phyloP scores from a whole-genome alignment of 2,888 invertebrate species.

The Erebia epiphron region DNA sequence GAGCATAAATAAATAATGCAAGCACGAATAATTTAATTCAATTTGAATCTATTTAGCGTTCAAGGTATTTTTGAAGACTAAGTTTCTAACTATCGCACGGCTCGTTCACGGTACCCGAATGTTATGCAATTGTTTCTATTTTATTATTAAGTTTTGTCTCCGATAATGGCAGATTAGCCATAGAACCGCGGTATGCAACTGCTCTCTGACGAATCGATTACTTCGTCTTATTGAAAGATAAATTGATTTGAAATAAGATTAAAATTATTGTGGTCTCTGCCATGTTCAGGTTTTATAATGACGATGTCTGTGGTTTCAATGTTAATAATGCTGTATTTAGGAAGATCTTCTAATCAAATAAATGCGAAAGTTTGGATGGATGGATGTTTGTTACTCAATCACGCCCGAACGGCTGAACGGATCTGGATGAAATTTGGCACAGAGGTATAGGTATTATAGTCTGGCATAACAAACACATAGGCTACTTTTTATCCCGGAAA shows the following conservation, averaged over 20 bases:
- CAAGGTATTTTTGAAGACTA: conserved; percentile 33
- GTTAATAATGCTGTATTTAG: neutral
- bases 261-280: conserved; percentile 19
- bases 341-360: neutral
- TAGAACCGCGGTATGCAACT: conserved; percentile 35
- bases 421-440: too few relatives aligned
- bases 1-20: conserved; percentile 12
- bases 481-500: too few relatives aligned
- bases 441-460: too few relatives aligned
- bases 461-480: too few relatives aligned
- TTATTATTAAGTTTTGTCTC: conserved; percentile 36
- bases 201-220: conserved; percentile 42
- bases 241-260: conserved; percentile 4
- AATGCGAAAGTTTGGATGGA: too few relatives aligned
- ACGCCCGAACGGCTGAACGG: too few relatives aligned
- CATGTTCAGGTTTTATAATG: neutral
- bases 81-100: conserved; percentile 26
- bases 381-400: too few relatives aligned
- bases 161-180: conserved; percentile 29
- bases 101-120: conserved; percentile 32
- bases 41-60: conserved; percentile 31
- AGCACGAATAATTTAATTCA: conserved; percentile 26
- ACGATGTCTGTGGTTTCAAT: neutral
- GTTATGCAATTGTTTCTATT: conserved; percentile 44
- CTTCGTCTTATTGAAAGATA: conserved; percentile 22